Evolutionary conservation across 2,797 vertebrate species (phyloP).

Genomic region (Lophotriccus pileatus): DNA sequence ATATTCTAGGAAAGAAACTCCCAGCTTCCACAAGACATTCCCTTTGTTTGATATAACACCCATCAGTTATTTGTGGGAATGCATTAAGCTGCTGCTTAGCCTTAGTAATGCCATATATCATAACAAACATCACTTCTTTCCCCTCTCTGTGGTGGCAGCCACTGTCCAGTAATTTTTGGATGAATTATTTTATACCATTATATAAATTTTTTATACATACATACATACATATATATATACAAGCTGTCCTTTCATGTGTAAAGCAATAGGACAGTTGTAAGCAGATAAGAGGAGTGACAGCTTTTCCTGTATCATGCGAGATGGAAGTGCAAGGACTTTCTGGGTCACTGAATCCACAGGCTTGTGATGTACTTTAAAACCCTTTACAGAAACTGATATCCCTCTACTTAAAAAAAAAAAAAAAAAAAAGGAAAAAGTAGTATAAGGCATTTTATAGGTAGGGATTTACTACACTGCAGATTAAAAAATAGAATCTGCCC

Average conservation of each 20-base stretch:
- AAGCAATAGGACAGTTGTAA: not conserved
- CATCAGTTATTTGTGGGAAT: not conserved
- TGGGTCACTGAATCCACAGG: not conserved
- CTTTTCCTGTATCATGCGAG: not conserved
- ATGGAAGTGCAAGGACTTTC: not conserved
- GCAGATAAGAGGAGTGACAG: not conserved
- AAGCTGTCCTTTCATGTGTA: not conserved
- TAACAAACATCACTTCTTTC: not conserved
- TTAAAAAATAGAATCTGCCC: not conserved
- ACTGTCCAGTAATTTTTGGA: not conserved
- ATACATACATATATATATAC: rapidly evolving
- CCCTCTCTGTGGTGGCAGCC: not conserved
- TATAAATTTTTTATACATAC: not conserved
- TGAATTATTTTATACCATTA: not conserved
- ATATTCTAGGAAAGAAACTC: not conserved
- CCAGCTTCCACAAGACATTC: not conserved
- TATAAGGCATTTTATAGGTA: not conserved
- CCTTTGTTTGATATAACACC: not conserved
- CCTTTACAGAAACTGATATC: not conserved
- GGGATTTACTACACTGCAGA: not conserved
- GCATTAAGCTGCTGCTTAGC: not conserved
- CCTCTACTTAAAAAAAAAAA: not conserved
- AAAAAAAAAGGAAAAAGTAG: no score
- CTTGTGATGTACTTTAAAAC: not conserved
- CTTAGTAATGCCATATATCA: not conserved